Conservation (phyloP, 2,797 vertebrate species). For the Cirrhinus mrigala region DNA sequence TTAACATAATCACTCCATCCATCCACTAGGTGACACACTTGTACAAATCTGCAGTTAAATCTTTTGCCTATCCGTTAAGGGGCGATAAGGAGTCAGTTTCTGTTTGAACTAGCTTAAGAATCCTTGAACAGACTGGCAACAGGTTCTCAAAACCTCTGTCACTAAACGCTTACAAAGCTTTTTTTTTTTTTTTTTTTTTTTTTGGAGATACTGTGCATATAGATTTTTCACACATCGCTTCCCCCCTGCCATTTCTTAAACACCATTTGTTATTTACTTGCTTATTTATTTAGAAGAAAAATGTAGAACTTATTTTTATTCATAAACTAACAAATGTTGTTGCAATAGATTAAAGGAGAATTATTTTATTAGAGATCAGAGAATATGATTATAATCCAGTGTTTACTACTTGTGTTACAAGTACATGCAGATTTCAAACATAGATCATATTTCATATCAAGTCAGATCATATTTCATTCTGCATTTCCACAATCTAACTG, state of each 20-base stretch:
- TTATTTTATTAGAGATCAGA: not conserved
- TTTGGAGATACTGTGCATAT: not conserved
- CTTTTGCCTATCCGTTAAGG: not conserved
- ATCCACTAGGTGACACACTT: slow-evolving; percentile 88
- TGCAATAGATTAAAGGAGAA: not conserved
- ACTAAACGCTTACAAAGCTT: not conserved
- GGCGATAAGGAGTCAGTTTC: slow-evolving; percentile 35
- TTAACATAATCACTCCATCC: not conserved
- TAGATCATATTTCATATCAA: not conserved
- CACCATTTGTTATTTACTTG: not conserved
- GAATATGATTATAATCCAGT: not conserved
- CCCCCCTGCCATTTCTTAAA: not conserved
- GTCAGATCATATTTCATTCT: slow-evolving; percentile 5
- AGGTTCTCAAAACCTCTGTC: not conserved
- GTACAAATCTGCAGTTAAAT: slow-evolving; percentile 60
- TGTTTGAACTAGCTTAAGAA: not conserved
- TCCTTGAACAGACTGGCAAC: not conserved
- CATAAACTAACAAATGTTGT: not conserved
- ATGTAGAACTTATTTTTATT: not conserved
- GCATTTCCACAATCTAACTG: not conserved
- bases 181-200: not conserved
- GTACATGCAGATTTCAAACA: not conserved
- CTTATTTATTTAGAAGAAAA: not conserved
- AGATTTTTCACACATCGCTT: not conserved
- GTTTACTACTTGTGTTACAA: not conserved